Evolutionary conservation across 2,113 vertebrate genomes (phyloP).

Genomic region (Dasyornis broadbenti): DNA sequence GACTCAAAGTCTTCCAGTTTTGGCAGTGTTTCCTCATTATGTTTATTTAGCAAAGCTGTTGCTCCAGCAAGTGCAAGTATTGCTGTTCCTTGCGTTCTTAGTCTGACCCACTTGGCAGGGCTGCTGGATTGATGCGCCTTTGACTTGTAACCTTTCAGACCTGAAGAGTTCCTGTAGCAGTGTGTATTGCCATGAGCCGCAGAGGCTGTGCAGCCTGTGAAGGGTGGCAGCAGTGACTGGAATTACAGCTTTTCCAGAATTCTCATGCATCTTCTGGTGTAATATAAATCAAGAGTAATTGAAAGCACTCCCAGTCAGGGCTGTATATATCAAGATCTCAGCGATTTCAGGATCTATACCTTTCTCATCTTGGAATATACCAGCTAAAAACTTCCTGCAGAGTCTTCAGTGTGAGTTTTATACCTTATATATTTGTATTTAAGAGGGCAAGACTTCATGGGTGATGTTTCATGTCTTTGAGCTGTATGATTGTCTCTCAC

Average conservation of each 20-base stretch:
- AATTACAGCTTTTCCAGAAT: not conserved
- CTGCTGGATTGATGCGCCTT: not conserved
- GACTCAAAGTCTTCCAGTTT: not conserved
- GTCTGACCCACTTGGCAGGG: not conserved
- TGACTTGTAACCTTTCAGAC: not conserved
- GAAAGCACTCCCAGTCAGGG: not conserved
- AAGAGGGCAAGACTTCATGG: not conserved
- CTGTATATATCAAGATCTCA: not conserved
- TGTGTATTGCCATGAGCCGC: rapidly evolving
- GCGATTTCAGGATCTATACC: rapidly evolving
- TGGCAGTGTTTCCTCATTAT: not conserved
- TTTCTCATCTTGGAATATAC: not conserved
- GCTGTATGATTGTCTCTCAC: not conserved
- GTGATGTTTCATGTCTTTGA: not conserved
- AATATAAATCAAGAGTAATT: not conserved
- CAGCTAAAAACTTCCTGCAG: not conserved
- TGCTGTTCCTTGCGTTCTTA: not conserved
- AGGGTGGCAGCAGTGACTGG: not conserved
- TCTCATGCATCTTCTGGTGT: not conserved
- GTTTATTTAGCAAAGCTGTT: not conserved
- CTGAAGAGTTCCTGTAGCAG: rapidly evolving
- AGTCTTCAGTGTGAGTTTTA: not conserved
- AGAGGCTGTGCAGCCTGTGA: not conserved
- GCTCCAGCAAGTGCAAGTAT: not conserved
- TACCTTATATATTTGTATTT: not conserved